These are phyloP conservation scores for Calidris pygmaea DNA, from an alignment of 2,113 vertebrate species.

Conservation along the genomic window DNA sequence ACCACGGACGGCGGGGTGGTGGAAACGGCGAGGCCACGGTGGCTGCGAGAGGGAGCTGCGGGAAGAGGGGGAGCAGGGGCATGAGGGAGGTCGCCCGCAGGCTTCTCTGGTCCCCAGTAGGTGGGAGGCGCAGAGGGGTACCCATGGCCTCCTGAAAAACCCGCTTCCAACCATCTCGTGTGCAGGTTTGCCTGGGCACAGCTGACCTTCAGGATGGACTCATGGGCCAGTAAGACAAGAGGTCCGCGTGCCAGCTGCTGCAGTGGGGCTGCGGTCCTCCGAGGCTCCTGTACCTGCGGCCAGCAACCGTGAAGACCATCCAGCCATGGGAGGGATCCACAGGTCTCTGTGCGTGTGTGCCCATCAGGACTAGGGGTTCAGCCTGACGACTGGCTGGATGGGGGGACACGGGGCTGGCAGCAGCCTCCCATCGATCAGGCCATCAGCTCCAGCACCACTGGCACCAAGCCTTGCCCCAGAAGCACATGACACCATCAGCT, in stretches of 20 bases:
- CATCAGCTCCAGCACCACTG: not conserved
- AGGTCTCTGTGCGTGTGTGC: fast-evolving
- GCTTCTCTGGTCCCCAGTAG: not conserved
- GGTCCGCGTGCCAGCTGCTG: not conserved
- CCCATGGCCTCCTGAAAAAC: fast-evolving
- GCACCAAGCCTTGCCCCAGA: not conserved
- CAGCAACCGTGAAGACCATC: not conserved
- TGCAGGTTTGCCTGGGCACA: not conserved
- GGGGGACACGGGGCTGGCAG: not conserved
- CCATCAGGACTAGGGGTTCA: not conserved
- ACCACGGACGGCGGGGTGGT: too few relatives aligned
- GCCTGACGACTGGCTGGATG: fast-evolving
- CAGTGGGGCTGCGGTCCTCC: fast-evolving
- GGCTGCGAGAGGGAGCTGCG: too few relatives aligned
- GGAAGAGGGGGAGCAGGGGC: not conserved
- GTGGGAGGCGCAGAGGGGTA: not conserved
- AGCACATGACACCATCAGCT: not conserved
- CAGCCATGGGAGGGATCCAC: not conserved
- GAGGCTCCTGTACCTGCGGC: not conserved
- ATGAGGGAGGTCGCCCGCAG: not conserved
- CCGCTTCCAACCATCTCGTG: fast-evolving
- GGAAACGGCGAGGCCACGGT: not conserved
- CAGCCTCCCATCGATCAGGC: not conserved
- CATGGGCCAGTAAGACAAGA: not conserved
- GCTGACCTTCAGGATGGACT: not conserved